Conservation (phyloP, 37 sponge, comb jelly and placozoan genomes). For the Chondrosia reniformis region DNA sequence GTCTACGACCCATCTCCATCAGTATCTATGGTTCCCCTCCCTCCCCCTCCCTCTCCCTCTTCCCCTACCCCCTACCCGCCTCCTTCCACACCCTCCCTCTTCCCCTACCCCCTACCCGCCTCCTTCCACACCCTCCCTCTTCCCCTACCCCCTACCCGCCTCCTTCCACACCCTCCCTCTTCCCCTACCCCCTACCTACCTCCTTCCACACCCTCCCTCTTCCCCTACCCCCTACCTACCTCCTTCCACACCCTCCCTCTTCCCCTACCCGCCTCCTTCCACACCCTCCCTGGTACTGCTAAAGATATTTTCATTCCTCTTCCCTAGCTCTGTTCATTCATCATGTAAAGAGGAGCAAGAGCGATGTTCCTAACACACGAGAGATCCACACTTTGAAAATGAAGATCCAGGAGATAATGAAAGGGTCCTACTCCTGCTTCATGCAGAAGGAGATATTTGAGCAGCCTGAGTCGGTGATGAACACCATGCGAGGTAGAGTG, state of each 20-base stretch:
- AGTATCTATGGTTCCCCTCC: background rate
- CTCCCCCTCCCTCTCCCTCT: background rate
- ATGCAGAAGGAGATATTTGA: slow-evolving; percentile 99
- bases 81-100: background rate
- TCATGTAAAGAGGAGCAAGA: slow-evolving; percentile 61
- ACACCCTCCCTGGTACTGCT: background rate
- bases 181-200: background rate
- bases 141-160: background rate
- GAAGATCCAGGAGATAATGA: slow-evolving; percentile 98
- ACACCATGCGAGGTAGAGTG: slow-evolving; percentile 97
- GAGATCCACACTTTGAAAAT: slow-evolving; percentile 88
- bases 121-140: background rate
- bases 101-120: background rate
- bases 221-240: background rate
- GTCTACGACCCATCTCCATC: background rate
- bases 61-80: background rate
- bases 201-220: background rate
- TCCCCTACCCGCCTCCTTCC: background rate
- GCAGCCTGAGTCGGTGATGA: slow-evolving; percentile 93
- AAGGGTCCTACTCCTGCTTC: slow-evolving; percentile 89
- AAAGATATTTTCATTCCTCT: background rate
- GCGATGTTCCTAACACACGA: slow-evolving; percentile 47
- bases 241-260: background rate
- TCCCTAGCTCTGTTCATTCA: slow-evolving; percentile 79
- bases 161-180: background rate